Conservation (phyloP, 2,888 invertebrate species). For the Argyresthia albistria region DNA sequence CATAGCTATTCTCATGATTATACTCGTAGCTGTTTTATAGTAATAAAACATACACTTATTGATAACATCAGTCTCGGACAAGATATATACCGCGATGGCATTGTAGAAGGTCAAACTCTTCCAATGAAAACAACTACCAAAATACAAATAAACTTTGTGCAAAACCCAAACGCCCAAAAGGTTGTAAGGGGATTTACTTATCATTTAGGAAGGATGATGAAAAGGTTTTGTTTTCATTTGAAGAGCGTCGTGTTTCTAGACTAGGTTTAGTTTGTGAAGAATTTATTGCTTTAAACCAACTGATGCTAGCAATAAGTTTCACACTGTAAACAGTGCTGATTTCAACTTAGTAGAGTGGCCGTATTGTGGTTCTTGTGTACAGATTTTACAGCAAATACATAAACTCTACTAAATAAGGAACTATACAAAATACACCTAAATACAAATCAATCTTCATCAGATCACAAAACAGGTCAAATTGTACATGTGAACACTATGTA, state of each 20-base stretch:
- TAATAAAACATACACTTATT: constrained; percentile 29
- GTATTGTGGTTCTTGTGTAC: constrained; percentile 11
- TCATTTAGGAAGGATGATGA: constrained; percentile 10
- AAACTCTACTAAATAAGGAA: constrained; percentile 65
- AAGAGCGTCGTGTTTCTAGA: constrained; percentile 16
- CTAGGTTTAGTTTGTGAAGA: constrained; percentile 14
- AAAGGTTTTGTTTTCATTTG: constrained; percentile 21
- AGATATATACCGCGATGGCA: constrained; percentile 39
- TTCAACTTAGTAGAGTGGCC: constrained; percentile 22
- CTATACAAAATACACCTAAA: constrained; percentile 62
- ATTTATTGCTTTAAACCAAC: constrained; percentile 49
- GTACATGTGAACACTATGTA: constrained; percentile 59
- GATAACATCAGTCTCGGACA: constrained; percentile 60
- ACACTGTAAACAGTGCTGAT: constrained; percentile 22
- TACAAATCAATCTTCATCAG: constrained; percentile 60
- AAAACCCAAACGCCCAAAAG: neutral
- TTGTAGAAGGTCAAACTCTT: constrained; percentile 17
- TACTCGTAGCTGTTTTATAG: neutral
- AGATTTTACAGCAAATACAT: constrained; percentile 38
- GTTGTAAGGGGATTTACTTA: neutral
- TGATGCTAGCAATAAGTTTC: constrained; percentile 59
- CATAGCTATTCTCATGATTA: neutral
- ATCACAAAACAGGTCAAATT: constrained; percentile 67
- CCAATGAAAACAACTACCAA: constrained; percentile 27
- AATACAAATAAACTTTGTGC: constrained; percentile 34